Conservation (phyloP, 2,888 invertebrate genomes). For the Hecatera dysodea region DNA sequence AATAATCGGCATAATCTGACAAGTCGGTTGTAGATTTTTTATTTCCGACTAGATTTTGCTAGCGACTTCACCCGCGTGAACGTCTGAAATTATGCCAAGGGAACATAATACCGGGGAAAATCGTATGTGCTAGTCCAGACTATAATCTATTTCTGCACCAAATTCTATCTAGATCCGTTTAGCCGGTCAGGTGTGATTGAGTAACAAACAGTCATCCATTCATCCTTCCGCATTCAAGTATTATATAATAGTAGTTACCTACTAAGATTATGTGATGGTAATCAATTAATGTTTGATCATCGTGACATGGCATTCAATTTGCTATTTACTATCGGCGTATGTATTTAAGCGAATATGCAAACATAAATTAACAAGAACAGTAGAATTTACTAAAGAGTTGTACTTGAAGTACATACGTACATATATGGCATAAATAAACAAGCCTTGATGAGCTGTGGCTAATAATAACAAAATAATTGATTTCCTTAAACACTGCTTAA, state of each 20-base stretch:
- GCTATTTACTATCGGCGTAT: conserved; percentile 22
- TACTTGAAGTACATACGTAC: conserved; percentile 27
- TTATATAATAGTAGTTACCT: too few species aligned
- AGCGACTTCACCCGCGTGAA: too few species aligned
- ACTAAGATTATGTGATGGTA: not conserved
- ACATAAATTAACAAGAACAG: conserved; percentile 6
- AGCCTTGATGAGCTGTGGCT: conserved; percentile 1
- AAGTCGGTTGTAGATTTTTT: not conserved
- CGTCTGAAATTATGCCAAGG: too few species aligned
- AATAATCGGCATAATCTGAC: not conserved
- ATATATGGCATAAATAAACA: conserved; percentile 1
- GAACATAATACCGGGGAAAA: too few species aligned
- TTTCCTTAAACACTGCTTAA: not conserved
- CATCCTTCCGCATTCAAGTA: too few species aligned
- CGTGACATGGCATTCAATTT: conserved; percentile 33
- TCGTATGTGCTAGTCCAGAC: too few species aligned
- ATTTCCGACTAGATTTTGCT: not conserved
- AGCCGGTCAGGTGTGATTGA: too few species aligned
- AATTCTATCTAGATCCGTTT: too few species aligned
- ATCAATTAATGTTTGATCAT: conserved; percentile 14
- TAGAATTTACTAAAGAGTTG: not conserved
- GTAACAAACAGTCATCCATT: too few species aligned
- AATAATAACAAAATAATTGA: not conserved
- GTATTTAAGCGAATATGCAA: conserved; percentile 20
- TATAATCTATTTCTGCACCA: too few species aligned